A percentile compares a stretch with the other conserved stretches of the same genome.
phyloP scores from a whole-genome alignment of 2,888 invertebrate species.

The Xestia sexstrigata region DNA sequence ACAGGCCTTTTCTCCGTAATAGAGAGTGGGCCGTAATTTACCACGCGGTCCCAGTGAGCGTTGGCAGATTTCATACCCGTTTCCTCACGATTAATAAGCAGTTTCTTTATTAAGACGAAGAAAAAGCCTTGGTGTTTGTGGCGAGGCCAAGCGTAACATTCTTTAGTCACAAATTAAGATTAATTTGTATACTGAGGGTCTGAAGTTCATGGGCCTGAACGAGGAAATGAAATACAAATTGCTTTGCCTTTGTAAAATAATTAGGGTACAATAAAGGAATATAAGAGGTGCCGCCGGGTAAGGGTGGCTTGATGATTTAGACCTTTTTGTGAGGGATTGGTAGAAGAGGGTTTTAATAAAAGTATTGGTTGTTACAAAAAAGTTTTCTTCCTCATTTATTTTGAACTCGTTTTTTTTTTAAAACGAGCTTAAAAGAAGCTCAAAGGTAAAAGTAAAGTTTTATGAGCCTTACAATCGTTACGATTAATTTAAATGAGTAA shows the following conservation, averaged over 20 bases:
- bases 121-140: constrained; percentile 24
- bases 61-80: background rate
- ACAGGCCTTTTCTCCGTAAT: background rate
- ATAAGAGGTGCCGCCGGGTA: constrained; percentile 2
- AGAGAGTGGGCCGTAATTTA: background rate
- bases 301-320: background rate
- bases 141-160: constrained; percentile 29
- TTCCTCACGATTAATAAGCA: constrained; percentile 4
- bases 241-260: constrained; percentile 55
- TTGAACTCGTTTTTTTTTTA: background rate
- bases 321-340: constrained; percentile 13
- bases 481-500: too few species aligned
- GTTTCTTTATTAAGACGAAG: constrained; percentile 32
- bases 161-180: constrained; percentile 56
- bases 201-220: constrained; percentile 55
- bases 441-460: background rate
- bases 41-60: background rate
- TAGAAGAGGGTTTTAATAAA: constrained; percentile 12
- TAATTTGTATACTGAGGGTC: constrained; percentile 52
- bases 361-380: too few species aligned
- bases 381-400: background rate
- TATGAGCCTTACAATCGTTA: background rate
- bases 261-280: constrained; percentile 50
- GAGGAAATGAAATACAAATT: constrained; percentile 61
- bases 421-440: background rate